These are phyloP conservation scores for Montipora capricornis DNA, from an alignment of 64 coral and sea anemone species.

Conservation along the genomic window DNA sequence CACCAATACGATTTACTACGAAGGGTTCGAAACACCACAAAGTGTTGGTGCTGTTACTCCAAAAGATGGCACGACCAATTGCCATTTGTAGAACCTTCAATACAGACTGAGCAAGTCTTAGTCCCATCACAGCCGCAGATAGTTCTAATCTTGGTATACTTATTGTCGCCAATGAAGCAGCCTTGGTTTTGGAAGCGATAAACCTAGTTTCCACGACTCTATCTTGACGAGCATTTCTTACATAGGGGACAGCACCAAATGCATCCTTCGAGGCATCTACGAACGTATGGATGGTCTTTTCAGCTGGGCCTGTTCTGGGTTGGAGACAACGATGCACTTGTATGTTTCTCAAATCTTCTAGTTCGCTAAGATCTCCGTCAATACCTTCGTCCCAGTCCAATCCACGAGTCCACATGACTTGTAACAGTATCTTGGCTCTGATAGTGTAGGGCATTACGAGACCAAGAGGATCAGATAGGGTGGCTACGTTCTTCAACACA, in stretches of 20 bases:
- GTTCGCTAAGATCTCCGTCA: constrained; percentile 38
- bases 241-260: no score
- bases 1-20: constrained; percentile 38
- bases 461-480: constrained; percentile 57
- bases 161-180: constrained; percentile 26
- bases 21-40: constrained; percentile 63
- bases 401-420: constrained; percentile 70
- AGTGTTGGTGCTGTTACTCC: constrained; percentile 48
- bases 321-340: no score
- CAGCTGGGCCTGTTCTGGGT: no score
- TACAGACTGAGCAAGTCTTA: constrained; percentile 30
- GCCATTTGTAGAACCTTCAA: constrained; percentile 20
- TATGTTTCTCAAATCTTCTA: not conserved
- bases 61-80: not conserved
- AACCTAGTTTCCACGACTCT: constrained; percentile 17
- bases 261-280: no score
- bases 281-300: no score
- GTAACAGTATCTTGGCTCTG: constrained; percentile 68
- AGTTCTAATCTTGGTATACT: constrained; percentile 67
- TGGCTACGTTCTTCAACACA: constrained; percentile 58
- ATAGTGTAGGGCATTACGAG: constrained; percentile 17
- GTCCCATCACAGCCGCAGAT: constrained; percentile 60
- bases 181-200: constrained; percentile 53
- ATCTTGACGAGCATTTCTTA: no score
- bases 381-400: constrained; percentile 64